phyloP scores from a whole-genome alignment of 1,140 invertebrate species.

The Leptopilina boulardi region DNA sequence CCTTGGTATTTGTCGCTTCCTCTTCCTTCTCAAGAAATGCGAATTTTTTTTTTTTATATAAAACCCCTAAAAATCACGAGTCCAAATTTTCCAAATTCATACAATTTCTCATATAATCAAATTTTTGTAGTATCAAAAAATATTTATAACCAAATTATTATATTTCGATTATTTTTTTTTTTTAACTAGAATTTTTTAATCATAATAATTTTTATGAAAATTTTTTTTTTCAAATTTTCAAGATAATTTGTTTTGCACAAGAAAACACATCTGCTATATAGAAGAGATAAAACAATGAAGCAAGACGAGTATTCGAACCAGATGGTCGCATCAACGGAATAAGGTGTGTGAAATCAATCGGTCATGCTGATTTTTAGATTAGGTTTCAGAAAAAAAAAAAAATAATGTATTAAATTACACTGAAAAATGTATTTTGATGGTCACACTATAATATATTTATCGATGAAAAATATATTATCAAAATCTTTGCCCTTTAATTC shows the following conservation, averaged over 20 bases:
- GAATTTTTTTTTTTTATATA: too few relatives aligned
- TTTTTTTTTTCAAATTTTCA: too few relatives aligned
- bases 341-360: constrained; percentile 32
- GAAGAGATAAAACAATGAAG: constrained; percentile 56
- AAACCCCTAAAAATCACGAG: too few relatives aligned
- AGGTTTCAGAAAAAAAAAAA: not conserved
- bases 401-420: not conserved
- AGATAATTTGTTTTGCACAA: not conserved
- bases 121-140: too few relatives aligned
- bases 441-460: not conserved
- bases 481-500: too few relatives aligned
- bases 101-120: too few relatives aligned
- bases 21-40: too few relatives aligned
- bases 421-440: not conserved
- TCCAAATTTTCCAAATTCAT: too few relatives aligned
- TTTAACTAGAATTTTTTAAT: too few relatives aligned
- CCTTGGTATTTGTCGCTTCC: not conserved
- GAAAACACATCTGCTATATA: constrained; percentile 51
- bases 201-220: too few relatives aligned
- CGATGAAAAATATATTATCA: not conserved
- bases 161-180: too few relatives aligned
- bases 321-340: constrained; percentile 46
- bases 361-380: not conserved
- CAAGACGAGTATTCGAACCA: constrained; percentile 48
- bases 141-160: too few relatives aligned